Percentiles rank a stretch among this genome's conserved stretches.
These are phyloP conservation scores for Trididemnum clinides DNA, from an alignment of 23 tunicate genomes.

Conservation along the genomic window DNA sequence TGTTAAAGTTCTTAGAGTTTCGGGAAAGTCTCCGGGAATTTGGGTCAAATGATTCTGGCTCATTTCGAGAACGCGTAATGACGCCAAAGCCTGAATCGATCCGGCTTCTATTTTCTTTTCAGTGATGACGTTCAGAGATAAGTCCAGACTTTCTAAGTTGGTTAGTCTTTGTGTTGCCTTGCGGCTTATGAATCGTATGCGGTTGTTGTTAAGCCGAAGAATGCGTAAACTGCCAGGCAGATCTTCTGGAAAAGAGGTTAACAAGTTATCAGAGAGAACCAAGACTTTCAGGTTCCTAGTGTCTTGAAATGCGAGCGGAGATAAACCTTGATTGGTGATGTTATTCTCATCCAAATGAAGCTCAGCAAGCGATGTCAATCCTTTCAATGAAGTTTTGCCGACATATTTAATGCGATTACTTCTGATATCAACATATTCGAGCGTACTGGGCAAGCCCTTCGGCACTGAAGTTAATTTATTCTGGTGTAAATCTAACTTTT, in stretches of 20 bases:
- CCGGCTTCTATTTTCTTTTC: not conserved
- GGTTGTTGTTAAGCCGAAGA: slow-evolving; percentile 47
- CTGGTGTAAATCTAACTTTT: slow-evolving; percentile 28
- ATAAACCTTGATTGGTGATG: slow-evolving; percentile 77
- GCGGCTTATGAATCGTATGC: slow-evolving; percentile 4
- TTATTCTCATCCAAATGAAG: slow-evolving; percentile 70
- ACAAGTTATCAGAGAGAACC: slow-evolving; percentile 47
- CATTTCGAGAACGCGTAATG: slow-evolving; percentile 5
- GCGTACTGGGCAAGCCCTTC: slow-evolving; percentile 40
- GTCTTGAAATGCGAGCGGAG: slow-evolving; percentile 57
- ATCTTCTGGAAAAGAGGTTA: slow-evolving; percentile 49
- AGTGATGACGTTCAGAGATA: slow-evolving; percentile 39
- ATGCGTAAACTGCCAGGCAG: slow-evolving; percentile 41
- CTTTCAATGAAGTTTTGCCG: slow-evolving; percentile 37
- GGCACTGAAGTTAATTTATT: slow-evolving; percentile 67
- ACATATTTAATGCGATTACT: slow-evolving; percentile 54
- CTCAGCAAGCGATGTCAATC: slow-evolving; percentile 28
- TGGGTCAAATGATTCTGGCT: slow-evolving; percentile 33
- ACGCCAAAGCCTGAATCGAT: not conserved
- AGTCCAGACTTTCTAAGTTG: slow-evolving; percentile 34
- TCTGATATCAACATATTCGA: slow-evolving; percentile 17
- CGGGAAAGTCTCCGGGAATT: slow-evolving; percentile 49
- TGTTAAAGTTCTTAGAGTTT: not conserved
- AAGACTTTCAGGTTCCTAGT: slow-evolving; percentile 35
- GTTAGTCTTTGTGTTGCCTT: slow-evolving; percentile 11